phyloP scores from a whole-genome alignment of 1,140 invertebrate species.

The Polypedilum pembai region DNA sequence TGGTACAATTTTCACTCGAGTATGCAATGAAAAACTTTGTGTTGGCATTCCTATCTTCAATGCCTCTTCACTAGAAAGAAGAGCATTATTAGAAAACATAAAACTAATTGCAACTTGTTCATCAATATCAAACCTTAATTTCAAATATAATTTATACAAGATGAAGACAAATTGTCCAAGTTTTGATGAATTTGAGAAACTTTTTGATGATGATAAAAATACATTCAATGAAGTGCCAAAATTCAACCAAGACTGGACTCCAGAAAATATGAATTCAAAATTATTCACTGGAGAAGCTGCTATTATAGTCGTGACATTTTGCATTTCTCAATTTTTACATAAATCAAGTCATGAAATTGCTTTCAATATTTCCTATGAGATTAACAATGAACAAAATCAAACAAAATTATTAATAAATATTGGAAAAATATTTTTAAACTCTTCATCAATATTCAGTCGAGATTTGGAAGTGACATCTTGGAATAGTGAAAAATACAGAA shows the following conservation, averaged over 20 bases:
- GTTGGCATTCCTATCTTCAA: neutral
- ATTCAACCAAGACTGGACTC: too few relatives aligned
- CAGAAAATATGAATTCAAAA: neutral
- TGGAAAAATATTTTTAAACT: neutral
- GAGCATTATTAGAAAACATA: neutral
- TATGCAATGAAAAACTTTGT: slow-evolving; percentile 1
- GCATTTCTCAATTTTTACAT: neutral
- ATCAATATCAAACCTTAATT: neutral
- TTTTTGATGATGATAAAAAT: neutral
- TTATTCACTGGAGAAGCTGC: neutral
- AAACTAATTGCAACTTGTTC: neutral
- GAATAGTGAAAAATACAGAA: neutral
- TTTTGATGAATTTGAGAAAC: neutral
- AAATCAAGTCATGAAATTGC: neutral
- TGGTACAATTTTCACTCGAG: neutral
- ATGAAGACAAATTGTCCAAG: neutral
- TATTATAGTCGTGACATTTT: neutral
- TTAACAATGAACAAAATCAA: neutral
- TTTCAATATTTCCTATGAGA: neutral
- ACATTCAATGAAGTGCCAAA: too few relatives aligned
- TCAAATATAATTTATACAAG: neutral
- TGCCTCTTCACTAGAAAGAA: neutral
- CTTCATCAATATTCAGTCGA: neutral
- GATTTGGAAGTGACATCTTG: neutral
- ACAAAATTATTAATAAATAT: neutral